These are phyloP conservation scores for Strigamia crassipes DNA, from an alignment of 2,888 invertebrate genomes.

Conservation along the genomic window DNA sequence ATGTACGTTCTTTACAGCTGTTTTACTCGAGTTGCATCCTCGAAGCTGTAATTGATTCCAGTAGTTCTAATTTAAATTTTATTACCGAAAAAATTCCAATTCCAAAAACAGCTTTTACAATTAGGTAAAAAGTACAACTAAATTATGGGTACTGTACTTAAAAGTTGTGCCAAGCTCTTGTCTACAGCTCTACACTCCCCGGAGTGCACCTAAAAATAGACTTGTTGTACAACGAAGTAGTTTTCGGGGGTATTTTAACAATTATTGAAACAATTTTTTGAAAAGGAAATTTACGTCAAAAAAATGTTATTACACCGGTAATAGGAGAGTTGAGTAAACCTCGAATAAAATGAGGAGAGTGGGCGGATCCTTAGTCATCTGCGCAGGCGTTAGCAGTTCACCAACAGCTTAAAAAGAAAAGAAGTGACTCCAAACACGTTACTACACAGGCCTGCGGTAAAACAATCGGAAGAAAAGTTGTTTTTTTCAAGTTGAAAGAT, in stretches of 20 bases:
- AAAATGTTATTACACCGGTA: neutral
- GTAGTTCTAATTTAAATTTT: neutral
- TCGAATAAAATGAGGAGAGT: neutral
- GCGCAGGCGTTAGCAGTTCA: conserved; percentile 1
- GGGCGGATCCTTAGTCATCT: neutral
- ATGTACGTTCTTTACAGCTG: neutral
- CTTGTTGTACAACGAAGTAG: neutral
- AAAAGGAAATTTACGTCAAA: neutral
- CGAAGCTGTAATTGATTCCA: neutral
- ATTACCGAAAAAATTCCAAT: neutral
- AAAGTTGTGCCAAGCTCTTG: neutral
- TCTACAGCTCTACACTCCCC: neutral
- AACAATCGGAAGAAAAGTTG: neutral
- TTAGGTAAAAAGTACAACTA: neutral
- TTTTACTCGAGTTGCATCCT: neutral
- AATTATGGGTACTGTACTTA: neutral
- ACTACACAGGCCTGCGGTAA: neutral
- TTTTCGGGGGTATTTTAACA: neutral
- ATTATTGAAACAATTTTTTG: neutral
- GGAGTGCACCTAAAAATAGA: neutral
- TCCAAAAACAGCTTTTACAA: neutral
- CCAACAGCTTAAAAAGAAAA: conserved; percentile 17
- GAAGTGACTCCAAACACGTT: conserved; percentile 1
- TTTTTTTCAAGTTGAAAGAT: neutral
- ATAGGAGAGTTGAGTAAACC: neutral